Base-by-base conservation (phyloP, 2,113 vertebrate genomes). In the Eptesicus fuscus region DNA sequence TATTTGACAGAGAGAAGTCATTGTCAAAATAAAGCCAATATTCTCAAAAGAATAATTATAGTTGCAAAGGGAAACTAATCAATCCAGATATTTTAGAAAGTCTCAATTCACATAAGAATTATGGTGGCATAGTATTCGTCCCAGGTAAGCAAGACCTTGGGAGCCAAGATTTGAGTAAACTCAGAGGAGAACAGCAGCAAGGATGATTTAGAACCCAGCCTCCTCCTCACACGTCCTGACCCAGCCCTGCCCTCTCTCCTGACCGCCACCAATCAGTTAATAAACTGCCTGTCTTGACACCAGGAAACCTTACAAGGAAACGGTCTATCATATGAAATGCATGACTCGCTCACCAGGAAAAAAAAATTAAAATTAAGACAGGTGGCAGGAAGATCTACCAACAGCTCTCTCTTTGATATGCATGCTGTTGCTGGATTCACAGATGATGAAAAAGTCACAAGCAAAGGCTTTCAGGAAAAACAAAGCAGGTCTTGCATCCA, bases 401-500 rank as follows among this genome's bases (percentile, higher is more conserved):
- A 53, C 69, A 92, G 93, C 40, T 59, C 90, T 89, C 20, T 95
- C 73, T 92, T 96, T 97, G 95, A 94, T 96, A 93, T 84, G 92
- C 84, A 83, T 23, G 83, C 61, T 40, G 49, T 44, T 84, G 65
- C 20, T 96, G 79, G 88, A 78, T 90, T 84, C 71, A 87, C 53
- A 92, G 91, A 74, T 61, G 84, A 96, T 94, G 89, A 90, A 97
- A 96, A 9, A 22, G 67, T 97, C 93, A 74, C 44, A 83, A 84
- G 91, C 47, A 96, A 96, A 96, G 0, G 9, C 42, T 96, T 94
- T 94, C 61, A 79, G 91, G 89, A 42, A 76, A 96, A 98, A 97
- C 87, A 97, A 97, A 97, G 85, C 90, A 93, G 95, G 78, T 83
- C 80, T 97, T 23, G 61, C 95, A 96, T 76, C 56, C 88, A 11